Base-by-base conservation (phyloP, 2,113 vertebrate species). In the Eubucco bourcierii region DNA sequence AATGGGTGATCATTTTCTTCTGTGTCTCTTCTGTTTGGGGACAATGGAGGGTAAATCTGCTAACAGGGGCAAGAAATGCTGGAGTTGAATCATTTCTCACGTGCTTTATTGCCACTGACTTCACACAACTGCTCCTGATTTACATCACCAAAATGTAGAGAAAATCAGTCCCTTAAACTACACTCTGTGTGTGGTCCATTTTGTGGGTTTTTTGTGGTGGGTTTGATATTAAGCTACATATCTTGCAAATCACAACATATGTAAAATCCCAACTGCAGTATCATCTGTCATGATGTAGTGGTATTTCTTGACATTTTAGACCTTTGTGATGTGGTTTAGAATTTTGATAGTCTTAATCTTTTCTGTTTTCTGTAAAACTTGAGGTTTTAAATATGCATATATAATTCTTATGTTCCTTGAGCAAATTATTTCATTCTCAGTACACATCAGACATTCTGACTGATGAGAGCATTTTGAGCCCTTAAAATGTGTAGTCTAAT, bases 401-500 rank as follows among this genome's bases (percentile, higher is more conserved):
- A 10, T 46, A 19, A 29, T 67, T 84, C 10, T 60, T 16, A 7
- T 34, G 15, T n/a, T 85, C 27, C 29, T 83, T 85, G 25, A 77
- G 34, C 55, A 52, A 87, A 68, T 12, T 50, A 52, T 74, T 87
- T 76, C 18, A 24, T 76, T 66, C 33, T 83, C 47, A 64, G 5
- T 84, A 29, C 58, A 12, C 13, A 60, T 63, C 15, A 93, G 65
- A 39, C 6, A 83, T 95, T 95, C 56, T 59, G 61, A 41, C 61
- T 84, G 52, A 29, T 44, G 53, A 63, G 9, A 52, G 23, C 33
- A 90, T 79, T 56, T 87, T 84, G 80, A 17, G 60, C 53, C 76
- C 93, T 84, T 74, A 95, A 84, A 63, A 90, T 33, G 23, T 95
- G 31, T 95, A 64, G 28, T 68, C 44, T 88, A 58, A 75, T 67